Base-by-base conservation (phyloP, 2,888 invertebrate species). In the Cosmia trapezina region DNA sequence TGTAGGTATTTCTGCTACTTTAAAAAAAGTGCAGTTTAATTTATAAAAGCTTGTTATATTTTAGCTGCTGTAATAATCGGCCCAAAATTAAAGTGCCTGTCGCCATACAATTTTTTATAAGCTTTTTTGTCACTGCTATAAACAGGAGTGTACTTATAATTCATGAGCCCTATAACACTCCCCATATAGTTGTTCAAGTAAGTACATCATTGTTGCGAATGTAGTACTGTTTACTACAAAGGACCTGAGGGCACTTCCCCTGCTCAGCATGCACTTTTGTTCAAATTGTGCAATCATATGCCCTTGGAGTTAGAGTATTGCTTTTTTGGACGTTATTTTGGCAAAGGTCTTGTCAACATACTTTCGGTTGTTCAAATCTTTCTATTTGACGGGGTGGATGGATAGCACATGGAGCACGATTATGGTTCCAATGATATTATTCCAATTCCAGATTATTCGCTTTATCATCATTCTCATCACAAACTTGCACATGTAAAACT, bases 161-260 rank as follows among this genome's bases (percentile, higher is more conserved):
- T 76, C 57, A 81, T 81, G 69, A 76, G 75, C 83, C 83, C 81
- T 83, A 76, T 81, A 85, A 85, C 87, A 85, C 60, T 53, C 83
- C 85, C 86, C 80, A 78, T 75, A 82, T 78, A 86, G 70, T 76
- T 68, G 76, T 86, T 87, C 83, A 87, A 89, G 91, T 85, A 87
- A 89, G 91, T 85, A 85, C 73, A 81, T 83, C 88, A 87, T 92
- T 93, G 92, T 92, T 87, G 86, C 88, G 84, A 87, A 83, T 88
- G 87, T 80, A 88, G 89, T 85, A 87, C 68, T 84, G 81, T 87
- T 80, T 66, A 76, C 81, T 83, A 91, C 89, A 90, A 91, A 88
- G 87, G 74, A 64, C 76, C 81, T 65, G 73, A 76, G 83, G 64
- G 63, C 61, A 65, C 73, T 83, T 75, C 66, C 56, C 73, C 47